phyloP scores from a whole-genome alignment of 2,797 vertebrate genomes.

The Pseudochaenichthys georgianus region DNA sequence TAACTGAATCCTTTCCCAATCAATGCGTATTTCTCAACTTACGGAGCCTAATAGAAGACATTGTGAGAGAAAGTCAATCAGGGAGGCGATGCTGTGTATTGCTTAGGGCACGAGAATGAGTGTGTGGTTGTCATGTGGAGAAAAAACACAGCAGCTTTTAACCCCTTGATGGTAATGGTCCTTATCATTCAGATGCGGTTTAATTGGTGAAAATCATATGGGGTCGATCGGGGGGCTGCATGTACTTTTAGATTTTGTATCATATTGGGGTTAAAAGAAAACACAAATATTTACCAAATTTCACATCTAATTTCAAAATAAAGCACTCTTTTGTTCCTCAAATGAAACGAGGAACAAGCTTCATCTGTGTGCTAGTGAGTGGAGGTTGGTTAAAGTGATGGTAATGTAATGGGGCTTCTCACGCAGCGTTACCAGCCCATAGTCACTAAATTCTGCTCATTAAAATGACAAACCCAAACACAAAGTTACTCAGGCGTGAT shows the following conservation, averaged over 20 bases:
- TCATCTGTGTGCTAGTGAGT: slow-evolving; percentile 52
- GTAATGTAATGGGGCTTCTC: slow-evolving; percentile 85
- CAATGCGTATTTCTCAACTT: slow-evolving; percentile 82
- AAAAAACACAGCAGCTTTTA: slow-evolving; percentile 34
- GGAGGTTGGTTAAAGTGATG: slow-evolving; percentile 81
- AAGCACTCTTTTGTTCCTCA: slow-evolving; percentile 25
- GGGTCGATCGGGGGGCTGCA: neutral
- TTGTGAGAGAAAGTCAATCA: slow-evolving; percentile 80
- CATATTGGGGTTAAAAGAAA: too few species aligned
- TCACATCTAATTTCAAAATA: slow-evolving; percentile 21
- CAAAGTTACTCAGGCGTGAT: slow-evolving; percentile 85
- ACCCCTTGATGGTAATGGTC: slow-evolving; percentile 28
- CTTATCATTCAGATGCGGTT: slow-evolving; percentile 35
- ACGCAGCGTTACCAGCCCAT: slow-evolving; percentile 82
- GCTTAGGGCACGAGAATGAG: slow-evolving; percentile 50
- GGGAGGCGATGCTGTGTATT: slow-evolving; percentile 39
- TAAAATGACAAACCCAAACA: slow-evolving; percentile 90
- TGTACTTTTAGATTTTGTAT: neutral
- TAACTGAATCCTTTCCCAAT: slow-evolving; percentile 80
- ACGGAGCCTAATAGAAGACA: slow-evolving; percentile 74
- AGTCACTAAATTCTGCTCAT: slow-evolving; percentile 91
- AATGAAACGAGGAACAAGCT: slow-evolving; percentile 30
- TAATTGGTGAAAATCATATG: neutral
- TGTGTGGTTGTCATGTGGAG: slow-evolving; percentile 45
- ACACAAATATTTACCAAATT: neutral